Evolutionary conservation across 1,140 invertebrate genomes (phyloP).

Genomic region (Sitophilus oryzae): DNA sequence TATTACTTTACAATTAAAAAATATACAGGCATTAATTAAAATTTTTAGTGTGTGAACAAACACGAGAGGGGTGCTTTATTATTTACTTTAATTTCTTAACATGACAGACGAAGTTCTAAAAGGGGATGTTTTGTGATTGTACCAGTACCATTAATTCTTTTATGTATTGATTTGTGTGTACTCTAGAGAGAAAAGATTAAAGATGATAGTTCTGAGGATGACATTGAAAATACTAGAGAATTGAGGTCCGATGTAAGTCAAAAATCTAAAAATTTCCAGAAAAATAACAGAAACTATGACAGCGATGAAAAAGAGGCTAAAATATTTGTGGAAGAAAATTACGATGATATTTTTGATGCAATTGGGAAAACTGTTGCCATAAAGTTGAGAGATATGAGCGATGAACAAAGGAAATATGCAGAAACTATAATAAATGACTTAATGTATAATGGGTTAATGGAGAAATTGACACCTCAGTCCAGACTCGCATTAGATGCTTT

Average conservation of each 20-base stretch:
- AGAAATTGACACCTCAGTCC: conserved; percentile 25
- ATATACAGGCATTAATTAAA: too few relatives aligned
- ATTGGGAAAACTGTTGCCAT: conserved; percentile 49
- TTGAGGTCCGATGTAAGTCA: background rate
- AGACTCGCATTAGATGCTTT: background rate
- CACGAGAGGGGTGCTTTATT: too few relatives aligned
- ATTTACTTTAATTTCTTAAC: too few relatives aligned
- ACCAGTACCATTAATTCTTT: background rate
- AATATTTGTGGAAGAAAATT: background rate
- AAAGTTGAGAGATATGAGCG: conserved; percentile 44
- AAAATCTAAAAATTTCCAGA: background rate
- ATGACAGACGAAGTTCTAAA: too few relatives aligned
- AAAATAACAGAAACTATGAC: conserved; percentile 1
- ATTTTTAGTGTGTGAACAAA: too few relatives aligned
- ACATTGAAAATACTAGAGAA: conserved; percentile 8
- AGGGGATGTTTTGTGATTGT: too few relatives aligned
- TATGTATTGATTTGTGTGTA: background rate
- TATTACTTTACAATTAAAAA: too few relatives aligned
- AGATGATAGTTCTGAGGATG: background rate
- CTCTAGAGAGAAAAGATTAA: background rate
- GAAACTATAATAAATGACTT: conserved; percentile 49
- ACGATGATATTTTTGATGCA: conserved; percentile 42
- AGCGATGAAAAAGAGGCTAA: background rate
- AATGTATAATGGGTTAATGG: conserved; percentile 46
- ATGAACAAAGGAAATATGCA: conserved; percentile 45